Evolutionary conservation across 1,140 invertebrate genomes (phyloP).

Genomic region (Caerostris darwini): DNA sequence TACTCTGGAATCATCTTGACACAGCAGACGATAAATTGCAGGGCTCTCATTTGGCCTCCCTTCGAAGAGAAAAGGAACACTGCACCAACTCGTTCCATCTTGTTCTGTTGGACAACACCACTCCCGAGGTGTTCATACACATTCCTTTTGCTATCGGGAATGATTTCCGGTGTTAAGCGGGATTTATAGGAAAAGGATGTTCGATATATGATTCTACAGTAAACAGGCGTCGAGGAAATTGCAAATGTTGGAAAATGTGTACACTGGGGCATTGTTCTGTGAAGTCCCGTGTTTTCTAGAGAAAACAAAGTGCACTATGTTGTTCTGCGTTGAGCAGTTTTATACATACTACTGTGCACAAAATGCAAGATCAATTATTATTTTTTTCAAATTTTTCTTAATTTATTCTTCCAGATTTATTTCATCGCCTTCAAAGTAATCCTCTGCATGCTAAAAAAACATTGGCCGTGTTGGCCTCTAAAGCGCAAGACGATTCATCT

Average conservation of each 20-base stretch:
- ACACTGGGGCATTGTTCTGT: no score
- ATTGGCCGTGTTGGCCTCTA: no score
- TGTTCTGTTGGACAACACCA: constrained; percentile 40
- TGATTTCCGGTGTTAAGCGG: constrained; percentile 46
- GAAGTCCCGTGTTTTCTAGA: no score
- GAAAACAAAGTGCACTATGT: no score
- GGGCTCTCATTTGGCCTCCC: constrained; percentile 51
- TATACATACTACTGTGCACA: no score
- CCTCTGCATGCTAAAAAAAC: no score
- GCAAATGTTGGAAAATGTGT: neutral
- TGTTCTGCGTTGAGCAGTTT: no score
- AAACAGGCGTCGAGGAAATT: neutral
- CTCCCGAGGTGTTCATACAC: constrained; percentile 36
- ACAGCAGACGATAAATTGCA: constrained; percentile 66
- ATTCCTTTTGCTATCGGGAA: constrained; percentile 11
- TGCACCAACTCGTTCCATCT: neutral
- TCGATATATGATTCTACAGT: neutral
- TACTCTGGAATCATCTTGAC: constrained; percentile 64
- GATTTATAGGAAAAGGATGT: constrained; percentile 37
- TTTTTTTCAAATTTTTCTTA: no score
- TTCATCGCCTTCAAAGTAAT: no score
- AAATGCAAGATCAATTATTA: no score
- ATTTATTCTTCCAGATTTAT: no score
- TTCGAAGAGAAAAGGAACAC: neutral
- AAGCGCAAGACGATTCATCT: no score